Evolutionary conservation across 2,113 vertebrate species (phyloP), one percentile per base, ranked within the genome.

Genomic region (Colius striatus): DNA sequence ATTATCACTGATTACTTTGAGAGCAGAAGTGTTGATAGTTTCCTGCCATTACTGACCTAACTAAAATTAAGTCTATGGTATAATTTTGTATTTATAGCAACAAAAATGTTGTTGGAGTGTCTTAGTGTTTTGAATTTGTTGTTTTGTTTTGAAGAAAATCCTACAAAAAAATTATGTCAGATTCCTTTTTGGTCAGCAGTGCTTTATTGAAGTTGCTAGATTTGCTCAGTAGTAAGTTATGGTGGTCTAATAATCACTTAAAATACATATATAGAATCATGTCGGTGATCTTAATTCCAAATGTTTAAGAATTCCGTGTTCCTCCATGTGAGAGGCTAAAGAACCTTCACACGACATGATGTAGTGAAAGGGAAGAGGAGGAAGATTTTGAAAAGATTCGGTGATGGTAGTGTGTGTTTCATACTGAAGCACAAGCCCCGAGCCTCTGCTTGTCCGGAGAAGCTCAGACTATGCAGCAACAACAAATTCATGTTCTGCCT

Each of bases 1-100:
- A 96, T 97, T 95, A 75, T 90, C 84, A 91, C 84, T 77, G 65
- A 88, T 95, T 95, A 83, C 94, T 96, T 73, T 92, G 84, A 93
- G 55, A 80, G 23, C 54, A 65, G 66, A 93, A 85, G 87, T 94
- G 93, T 78, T 95, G 90, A 88, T 92, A 74, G 62, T 63, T 93
- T 95, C 77, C 89, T 91, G 68, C 51, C 43, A 77, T 86, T 81
- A 58, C 86, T 92, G 85, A 84, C 53, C 83, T 48, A 76, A 53
- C 73, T n/a, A 48, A 87, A 96, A 92, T 90, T 57, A 93, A 84
- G 54, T 76, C 81, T 82, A 38, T 13, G 51, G 34, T 60, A 55
- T 76, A 68, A 87, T 95, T 93, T 93, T 5, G 27, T 87, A 84
- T 92, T 90, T 76, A 70, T 84, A 92, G 55, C 60, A 88, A 60